These are phyloP conservation scores for Caranx melampygus DNA, from an alignment of 2,113 vertebrate genomes.

Conservation along the genomic window DNA sequence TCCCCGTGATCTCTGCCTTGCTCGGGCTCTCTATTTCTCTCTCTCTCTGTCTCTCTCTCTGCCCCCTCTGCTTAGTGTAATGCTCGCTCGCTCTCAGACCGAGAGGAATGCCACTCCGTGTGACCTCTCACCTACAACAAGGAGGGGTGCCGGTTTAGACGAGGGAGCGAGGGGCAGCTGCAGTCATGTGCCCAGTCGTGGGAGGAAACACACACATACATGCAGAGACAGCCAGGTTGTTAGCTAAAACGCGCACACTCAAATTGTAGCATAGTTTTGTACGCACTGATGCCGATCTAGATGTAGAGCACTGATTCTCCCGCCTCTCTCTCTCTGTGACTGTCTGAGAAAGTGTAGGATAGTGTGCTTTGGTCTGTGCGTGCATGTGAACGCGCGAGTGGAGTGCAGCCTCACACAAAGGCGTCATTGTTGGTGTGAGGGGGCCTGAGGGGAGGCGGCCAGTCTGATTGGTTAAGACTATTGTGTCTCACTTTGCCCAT, in stretches of 20 bases:
- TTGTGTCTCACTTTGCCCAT: conserved; percentile 81
- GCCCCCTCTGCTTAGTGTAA: conserved; percentile 61
- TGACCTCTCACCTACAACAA: conserved; percentile 87
- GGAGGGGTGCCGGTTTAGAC: conserved; percentile 72
- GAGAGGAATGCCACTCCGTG: conserved; percentile 84
- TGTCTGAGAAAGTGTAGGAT: conserved; percentile 61
- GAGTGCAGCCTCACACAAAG: conserved; percentile 81
- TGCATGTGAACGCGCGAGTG: conserved; percentile 62
- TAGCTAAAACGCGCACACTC: conserved; percentile 13
- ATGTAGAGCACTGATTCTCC: conserved; percentile 37
- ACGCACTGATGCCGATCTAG: conserved; percentile 15
- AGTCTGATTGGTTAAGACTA: conserved; percentile 83
- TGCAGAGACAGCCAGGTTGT: conserved; percentile 31
- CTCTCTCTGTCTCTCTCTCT: conserved; percentile 31
- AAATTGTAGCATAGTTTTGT: conserved; percentile 34
- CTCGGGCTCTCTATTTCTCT: conserved; percentile 19
- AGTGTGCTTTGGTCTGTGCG: conserved; percentile 47
- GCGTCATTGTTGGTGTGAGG: conserved; percentile 76
- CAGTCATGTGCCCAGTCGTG: conserved; percentile 76
- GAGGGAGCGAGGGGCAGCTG: conserved; percentile 70
- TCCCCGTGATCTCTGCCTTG: conserved; percentile 51
- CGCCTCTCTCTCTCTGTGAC: conserved; percentile 46
- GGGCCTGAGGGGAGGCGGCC: conserved; percentile 75
- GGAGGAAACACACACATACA: conserved; percentile 51
- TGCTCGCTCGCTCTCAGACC: conserved; percentile 73